Base-by-base conservation (phyloP, 2,113 vertebrate species). In the Hippocampus barbouri region DNA sequence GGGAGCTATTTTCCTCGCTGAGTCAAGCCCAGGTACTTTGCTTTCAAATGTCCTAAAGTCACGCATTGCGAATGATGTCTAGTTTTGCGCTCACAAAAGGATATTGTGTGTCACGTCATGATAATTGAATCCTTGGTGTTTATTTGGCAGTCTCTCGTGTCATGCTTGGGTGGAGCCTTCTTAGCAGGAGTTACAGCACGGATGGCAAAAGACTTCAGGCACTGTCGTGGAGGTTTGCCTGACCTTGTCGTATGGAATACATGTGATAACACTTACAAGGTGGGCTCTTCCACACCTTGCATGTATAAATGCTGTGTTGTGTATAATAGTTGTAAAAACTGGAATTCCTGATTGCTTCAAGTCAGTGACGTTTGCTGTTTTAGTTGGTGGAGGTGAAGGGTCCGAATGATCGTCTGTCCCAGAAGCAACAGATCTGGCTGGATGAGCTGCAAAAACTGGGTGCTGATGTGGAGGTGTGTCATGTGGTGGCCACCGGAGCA, bases 351-450 rank as follows among this genome's bases (percentile, higher is more conserved):
- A 10, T 23, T 56, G 53, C 53, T 23, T 56, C 1, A 59, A 18
- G 3, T 74, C 8, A 2, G n/a, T 71, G 16, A 79, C 14, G 61
- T 41, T 53, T 81, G 12, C 72, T 69, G 11, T 91, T 82, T 3
- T 38, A 99, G 97, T 82, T 99, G 85, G 96, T 97, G 82, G 97
- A 99, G 75, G 97, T 99, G 74, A 99, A 99, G 78, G 97, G 97
- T 5, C 97, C 97, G 56, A 95, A 69, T 0, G 97, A 99, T 54
- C 92, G 95, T 1, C 92, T 99, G 66, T 99, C 97, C 0, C 93
- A 89, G 71, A 99, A 99, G 86, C 97, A 99, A 79, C 94, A 93
- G 72, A 81, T 99, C 77, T 99, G 97, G 97, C 78, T 99, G 91
- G 94, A 94, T 0, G 94, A 96, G 63, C 93, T 99, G 75, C 91